Evolutionary conservation across 2,797 vertebrate genomes (phyloP).

Genomic region (Gymnopithys bicolor): DNA sequence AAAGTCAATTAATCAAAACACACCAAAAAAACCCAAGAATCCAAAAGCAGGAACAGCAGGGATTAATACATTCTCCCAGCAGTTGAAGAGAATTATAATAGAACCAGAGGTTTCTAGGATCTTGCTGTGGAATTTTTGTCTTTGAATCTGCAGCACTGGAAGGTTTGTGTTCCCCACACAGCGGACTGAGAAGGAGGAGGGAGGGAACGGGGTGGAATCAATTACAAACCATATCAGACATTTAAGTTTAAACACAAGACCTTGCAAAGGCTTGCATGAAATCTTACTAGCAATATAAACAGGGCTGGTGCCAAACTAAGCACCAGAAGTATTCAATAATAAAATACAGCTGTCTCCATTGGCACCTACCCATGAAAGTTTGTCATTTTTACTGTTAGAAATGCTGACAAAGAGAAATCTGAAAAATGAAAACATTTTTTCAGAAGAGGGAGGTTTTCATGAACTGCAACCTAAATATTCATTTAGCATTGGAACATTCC

Average conservation of each 20-base stretch:
- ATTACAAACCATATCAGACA: constrained; percentile 73
- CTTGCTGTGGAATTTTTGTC: constrained; percentile 29
- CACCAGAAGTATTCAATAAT: constrained; percentile 80
- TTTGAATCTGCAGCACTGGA: constrained; percentile 15
- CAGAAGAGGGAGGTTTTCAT: constrained; percentile 59
- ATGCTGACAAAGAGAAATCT: constrained; percentile 80
- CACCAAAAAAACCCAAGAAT: background rate
- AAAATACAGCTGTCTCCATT: constrained; percentile 79
- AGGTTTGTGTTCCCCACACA: constrained; percentile 7
- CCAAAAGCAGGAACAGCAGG: background rate
- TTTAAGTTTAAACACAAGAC: constrained; percentile 71
- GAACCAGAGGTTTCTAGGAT: background rate
- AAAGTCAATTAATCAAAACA: constrained; percentile 33
- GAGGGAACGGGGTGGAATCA: constrained; percentile 71
- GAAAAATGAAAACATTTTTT: constrained; percentile 73
- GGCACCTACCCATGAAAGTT: constrained; percentile 71
- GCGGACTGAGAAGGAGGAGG: constrained; percentile 39
- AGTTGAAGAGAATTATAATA: background rate
- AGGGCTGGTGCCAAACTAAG: constrained; percentile 75
- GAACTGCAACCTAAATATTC: constrained; percentile 75
- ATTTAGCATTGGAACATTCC: constrained; percentile 65
- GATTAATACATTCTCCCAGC: constrained; percentile 15
- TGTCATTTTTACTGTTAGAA: constrained; percentile 75
- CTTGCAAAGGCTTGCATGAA: constrained; percentile 74
- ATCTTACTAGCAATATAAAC: constrained; percentile 77